These are phyloP conservation scores for Agrochola lota DNA, from an alignment of 2,888 invertebrate genomes.

Conservation along the genomic window DNA sequence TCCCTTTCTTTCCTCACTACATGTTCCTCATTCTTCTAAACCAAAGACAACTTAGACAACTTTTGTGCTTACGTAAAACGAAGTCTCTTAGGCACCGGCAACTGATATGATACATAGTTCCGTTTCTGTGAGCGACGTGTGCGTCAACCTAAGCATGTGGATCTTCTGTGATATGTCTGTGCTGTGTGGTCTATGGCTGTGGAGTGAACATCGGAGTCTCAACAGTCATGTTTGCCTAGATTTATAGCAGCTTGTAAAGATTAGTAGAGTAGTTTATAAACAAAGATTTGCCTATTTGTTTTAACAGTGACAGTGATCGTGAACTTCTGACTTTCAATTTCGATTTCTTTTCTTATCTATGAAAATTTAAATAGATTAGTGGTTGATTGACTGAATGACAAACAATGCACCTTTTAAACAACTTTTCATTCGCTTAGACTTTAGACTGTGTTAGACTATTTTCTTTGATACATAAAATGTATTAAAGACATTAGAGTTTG, in stretches of 20 bases:
- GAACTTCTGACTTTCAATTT: constrained; percentile 35
- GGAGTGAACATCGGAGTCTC: constrained; percentile 64
- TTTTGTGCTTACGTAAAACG: neutral
- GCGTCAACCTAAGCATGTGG: neutral
- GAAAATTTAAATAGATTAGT: neutral
- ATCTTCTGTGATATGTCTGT: constrained; percentile 40
- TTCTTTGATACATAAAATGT: no score
- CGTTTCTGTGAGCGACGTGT: neutral
- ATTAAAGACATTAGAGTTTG: no score
- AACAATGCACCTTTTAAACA: no score
- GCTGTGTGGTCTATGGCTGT: constrained; percentile 4
- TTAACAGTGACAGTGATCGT: constrained; percentile 45
- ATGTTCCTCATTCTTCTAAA: neutral
- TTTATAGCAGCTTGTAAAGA: constrained; percentile 62
- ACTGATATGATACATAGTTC: neutral
- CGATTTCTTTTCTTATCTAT: constrained; percentile 31
- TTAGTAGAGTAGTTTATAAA: constrained; percentile 56
- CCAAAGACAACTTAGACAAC: no score
- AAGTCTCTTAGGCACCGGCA: neutral
- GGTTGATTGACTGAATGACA: neutral
- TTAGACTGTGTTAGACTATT: no score
- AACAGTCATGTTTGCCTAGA: constrained; percentile 64
- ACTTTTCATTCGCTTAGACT: no score
- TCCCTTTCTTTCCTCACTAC: neutral
- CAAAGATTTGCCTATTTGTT: constrained; percentile 52